A percentile compares a stretch with the other conserved stretches of the same genome.
Evolutionary conservation across 2,888 invertebrate genomes (phyloP).

Genomic region (Disparrhopalites patrizii): DNA sequence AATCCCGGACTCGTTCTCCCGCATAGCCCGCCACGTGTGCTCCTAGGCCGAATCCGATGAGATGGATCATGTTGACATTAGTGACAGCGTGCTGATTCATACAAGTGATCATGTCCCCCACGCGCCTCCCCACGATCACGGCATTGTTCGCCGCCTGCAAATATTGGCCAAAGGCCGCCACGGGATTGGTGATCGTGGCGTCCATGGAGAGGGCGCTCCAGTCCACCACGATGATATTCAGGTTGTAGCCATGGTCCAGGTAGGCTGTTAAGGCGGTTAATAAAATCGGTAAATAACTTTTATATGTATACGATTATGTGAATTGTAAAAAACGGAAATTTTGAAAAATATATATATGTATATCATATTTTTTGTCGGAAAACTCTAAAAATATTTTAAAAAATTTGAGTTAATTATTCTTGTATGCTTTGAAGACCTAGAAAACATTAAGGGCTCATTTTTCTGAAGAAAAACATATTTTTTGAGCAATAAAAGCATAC

Average conservation of each 20-base stretch:
- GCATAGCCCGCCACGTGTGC: conserved; percentile 22
- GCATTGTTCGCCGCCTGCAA: conserved; percentile 9
- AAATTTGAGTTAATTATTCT: not conserved
- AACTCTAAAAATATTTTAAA: not conserved
- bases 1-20: conserved; percentile 1
- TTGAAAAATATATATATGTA: not conserved
- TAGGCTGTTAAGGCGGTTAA: not conserved
- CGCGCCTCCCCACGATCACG: conserved; percentile 12
- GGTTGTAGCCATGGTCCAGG: not conserved
- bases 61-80: conserved; percentile 1
- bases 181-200: not conserved
- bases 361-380: not conserved
- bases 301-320: too few species aligned
- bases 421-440: too few species aligned
- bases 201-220: conserved; percentile 9
- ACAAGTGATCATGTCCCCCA: conserved; percentile 13
- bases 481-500: too few species aligned
- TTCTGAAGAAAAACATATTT: too few species aligned
- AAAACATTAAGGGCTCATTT: not conserved
- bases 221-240: conserved; percentile 14
- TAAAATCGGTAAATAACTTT: too few species aligned
- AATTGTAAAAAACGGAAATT: not conserved
- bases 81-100: not conserved
- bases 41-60: conserved; percentile 18
- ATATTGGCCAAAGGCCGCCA: not conserved